Base-by-base conservation (phyloP, 2,888 invertebrate species). In the Emesis russula region DNA sequence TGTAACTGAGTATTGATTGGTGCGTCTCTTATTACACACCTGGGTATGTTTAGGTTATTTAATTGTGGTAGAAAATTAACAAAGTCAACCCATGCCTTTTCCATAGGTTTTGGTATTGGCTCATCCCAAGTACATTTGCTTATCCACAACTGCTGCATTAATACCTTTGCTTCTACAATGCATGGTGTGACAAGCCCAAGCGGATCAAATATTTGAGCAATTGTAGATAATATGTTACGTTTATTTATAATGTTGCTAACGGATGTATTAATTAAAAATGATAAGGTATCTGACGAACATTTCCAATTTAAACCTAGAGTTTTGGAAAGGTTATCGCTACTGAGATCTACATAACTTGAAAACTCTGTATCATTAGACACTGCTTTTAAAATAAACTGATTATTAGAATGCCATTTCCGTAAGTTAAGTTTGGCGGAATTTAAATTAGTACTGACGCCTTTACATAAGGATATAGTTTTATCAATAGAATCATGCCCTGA, bases 391-490 rank as follows among this genome's bases (percentile, higher is more conserved):
- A 78, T 78, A 38, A 15, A 3, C 2, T 15, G 36, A 71, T 33
- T 71, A 71, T 71, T 80, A 11, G 80, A 80, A 18, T 71, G 31
- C 53, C 31, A 80, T 53, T 80, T 80, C 2, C 80, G 48, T 41
- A 80, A 36, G n/a, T 80, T 80, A 31, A 80, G 70, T 31, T 71
- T 44, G 11, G 79, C 68, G 15, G 70, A 79, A 38, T 68, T 11
- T 68, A 79, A 70, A 70, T 33, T 31, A 44, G 13, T 3, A 18
- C 11, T 78, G n/a, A 63, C 58, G 31, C 48, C 53, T 74, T 76
- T 76, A 36, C n/a, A 36, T 33, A 76, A 66, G 5, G 31, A n/a
- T 36, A 58, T 33, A 13, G 58, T 36, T 36, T 48, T 33, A 7
- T 76, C 58, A 36, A 58, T 53, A 11, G 58, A 53, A 0, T 76